Percentiles rank a stretch among this genome's conserved stretches.
phyloP scores from a whole-genome alignment of 2,888 invertebrate genomes.

The Hydrotaea diabolus region DNA sequence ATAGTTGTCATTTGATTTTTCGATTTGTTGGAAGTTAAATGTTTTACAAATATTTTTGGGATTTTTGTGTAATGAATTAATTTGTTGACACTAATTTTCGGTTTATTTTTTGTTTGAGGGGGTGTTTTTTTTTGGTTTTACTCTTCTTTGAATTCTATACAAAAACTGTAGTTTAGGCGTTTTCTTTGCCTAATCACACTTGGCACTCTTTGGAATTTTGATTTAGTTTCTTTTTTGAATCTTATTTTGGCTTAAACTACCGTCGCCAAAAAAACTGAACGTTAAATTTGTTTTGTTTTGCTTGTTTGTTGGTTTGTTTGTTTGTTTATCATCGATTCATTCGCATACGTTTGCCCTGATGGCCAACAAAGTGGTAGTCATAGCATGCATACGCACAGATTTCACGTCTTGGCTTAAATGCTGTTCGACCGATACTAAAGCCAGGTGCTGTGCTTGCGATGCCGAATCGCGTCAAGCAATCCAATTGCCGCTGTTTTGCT shows the following conservation, averaged over 20 bases:
- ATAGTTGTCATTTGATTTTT: slow-evolving; percentile 76
- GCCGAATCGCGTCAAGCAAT: slow-evolving; percentile 55
- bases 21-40: no score
- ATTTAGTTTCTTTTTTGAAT: not conserved
- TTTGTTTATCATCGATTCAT: slow-evolving; percentile 57
- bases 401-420: slow-evolving; percentile 68
- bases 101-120: slow-evolving; percentile 32
- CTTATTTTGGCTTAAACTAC: slow-evolving; percentile 30
- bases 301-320: not conserved
- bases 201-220: not conserved
- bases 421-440: slow-evolving; percentile 77
- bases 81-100: slow-evolving; percentile 17
- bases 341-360: slow-evolving; percentile 60
- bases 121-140: not conserved
- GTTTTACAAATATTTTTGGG: no score
- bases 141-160: no score
- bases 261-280: slow-evolving; percentile 49
- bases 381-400: slow-evolving; percentile 38
- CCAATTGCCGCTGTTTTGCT: slow-evolving; percentile 48
- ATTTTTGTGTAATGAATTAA: no score
- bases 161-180: no score
- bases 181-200: not conserved
- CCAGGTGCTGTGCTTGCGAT: slow-evolving; percentile 64
- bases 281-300: slow-evolving; percentile 1
- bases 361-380: slow-evolving; percentile 16